Evolutionary conservation across 2,113 vertebrate species (phyloP), one percentile per base, ranked within the genome.

Genomic region (Macroglossus sobrinus): DNA sequence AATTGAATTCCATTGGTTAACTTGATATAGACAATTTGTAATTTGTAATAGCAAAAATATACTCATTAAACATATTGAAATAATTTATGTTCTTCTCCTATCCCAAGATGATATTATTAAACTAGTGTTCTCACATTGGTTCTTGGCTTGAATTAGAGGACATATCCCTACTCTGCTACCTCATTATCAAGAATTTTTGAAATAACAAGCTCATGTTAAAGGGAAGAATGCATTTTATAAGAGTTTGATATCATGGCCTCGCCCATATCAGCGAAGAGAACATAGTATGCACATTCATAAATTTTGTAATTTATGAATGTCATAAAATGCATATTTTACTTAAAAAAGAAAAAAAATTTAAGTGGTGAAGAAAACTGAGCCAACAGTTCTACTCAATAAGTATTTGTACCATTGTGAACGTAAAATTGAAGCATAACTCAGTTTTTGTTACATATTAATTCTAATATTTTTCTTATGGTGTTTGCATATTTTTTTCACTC

Each of bases 61-160:
- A 47, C 28, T 72, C 66, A n/a, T 53, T 75, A 72, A 79, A 93
- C 69, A 38, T 57, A 88, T 91, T 80, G 80, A 95, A 93, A 79
- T 87, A 79, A 68, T 71, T 95, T 35, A 78, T 13, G 18, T 47
- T 28, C 30, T 69, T 81, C 68, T 92, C 40, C 33, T 50, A 84
- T 50, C 71, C 12, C 22, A 89, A 91, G 16, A n/a, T 69, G 5
- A 53, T 96, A 50, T 24, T 79, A 53, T 66, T 69, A 35, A 88
- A 74, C 28, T 79, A 45, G 2, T 71, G 18, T 84, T 84, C 24
- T 71, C 61, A 76, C 19, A 81, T 30, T 26, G 11, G 28, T 28
- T 88, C 22, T 88, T 64, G 35, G 16, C 11, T 78, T 91, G 18
- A 84, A 40, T 50, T 79, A 57, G 50, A 85, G 5, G 24, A n/a